phyloP scores from a whole-genome alignment of 1,140 invertebrate genomes.

The Saccostrea glomerata region DNA sequence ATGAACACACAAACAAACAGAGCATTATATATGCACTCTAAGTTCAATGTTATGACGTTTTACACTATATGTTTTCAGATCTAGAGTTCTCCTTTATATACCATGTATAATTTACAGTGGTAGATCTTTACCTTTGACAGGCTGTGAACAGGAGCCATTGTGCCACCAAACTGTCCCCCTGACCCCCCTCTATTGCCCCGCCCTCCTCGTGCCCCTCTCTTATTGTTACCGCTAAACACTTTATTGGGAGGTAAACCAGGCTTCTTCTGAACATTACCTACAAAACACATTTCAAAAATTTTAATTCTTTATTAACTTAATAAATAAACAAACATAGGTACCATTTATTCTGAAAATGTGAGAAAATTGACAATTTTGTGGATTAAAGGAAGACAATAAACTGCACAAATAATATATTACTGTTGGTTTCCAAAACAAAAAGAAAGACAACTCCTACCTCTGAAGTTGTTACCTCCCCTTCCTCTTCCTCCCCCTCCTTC shows the following conservation, averaged over 20 bases:
- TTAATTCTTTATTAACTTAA: not conserved
- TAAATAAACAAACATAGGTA: not conserved
- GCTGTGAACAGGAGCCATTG: slow-evolving; percentile 62
- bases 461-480: not conserved
- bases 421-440: not conserved
- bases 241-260: slow-evolving; percentile 55
- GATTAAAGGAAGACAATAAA: not conserved
- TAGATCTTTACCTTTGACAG: slow-evolving; percentile 50
- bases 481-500: slow-evolving; percentile 9
- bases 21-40: no score
- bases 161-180: not conserved
- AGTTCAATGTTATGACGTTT: no score
- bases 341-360: not conserved
- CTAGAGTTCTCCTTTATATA: not conserved
- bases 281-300: not conserved
- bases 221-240: slow-evolving; percentile 45
- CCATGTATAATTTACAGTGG: not conserved
- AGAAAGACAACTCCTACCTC: not conserved
- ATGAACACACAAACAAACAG: no score
- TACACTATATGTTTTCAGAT: no score
- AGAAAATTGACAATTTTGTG: not conserved
- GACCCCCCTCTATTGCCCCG: not conserved
- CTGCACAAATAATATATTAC: no score
- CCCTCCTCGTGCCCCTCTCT: slow-evolving; percentile 27
- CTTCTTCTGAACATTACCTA: slow-evolving; percentile 49